A percentile compares a stretch with the other conserved stretches of the same genome.
These are phyloP conservation scores for Psephotus haematonotus DNA, from an alignment of 2,113 vertebrate genomes.

Conservation along the genomic window DNA sequence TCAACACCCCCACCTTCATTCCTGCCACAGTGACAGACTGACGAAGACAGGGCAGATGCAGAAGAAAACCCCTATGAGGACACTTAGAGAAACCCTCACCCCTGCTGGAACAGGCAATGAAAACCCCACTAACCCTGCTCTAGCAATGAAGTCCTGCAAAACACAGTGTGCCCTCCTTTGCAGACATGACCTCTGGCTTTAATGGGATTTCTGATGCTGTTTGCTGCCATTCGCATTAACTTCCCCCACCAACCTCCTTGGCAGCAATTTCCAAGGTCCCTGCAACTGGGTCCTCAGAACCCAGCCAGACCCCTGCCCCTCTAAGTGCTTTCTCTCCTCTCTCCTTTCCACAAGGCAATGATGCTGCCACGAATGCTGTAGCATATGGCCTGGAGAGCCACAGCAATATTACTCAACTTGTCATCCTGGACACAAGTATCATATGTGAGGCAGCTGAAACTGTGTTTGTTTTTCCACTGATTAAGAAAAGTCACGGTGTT, in stretches of 20 bases:
- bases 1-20: background rate
- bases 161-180: background rate
- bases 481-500: constrained; percentile 57
- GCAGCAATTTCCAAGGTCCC: background rate
- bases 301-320: background rate
- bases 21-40: background rate
- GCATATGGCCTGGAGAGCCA: background rate
- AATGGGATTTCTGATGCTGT: background rate
- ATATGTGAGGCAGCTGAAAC: background rate
- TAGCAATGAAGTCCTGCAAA: background rate
- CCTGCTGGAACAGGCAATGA: rapidly evolving
- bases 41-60: background rate
- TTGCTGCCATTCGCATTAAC: background rate
- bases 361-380: background rate
- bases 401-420: constrained; percentile 10
- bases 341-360: background rate
- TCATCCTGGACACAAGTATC: constrained; percentile 17
- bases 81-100: background rate
- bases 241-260: background rate
- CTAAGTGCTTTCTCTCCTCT: background rate
- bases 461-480: constrained; percentile 55
- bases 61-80: background rate
- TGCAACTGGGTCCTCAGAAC: background rate
- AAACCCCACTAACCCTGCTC: background rate
- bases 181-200: background rate